Evolutionary conservation across 2,113 vertebrate species (phyloP).

Genomic region (Phrynosoma platyrhinos): DNA sequence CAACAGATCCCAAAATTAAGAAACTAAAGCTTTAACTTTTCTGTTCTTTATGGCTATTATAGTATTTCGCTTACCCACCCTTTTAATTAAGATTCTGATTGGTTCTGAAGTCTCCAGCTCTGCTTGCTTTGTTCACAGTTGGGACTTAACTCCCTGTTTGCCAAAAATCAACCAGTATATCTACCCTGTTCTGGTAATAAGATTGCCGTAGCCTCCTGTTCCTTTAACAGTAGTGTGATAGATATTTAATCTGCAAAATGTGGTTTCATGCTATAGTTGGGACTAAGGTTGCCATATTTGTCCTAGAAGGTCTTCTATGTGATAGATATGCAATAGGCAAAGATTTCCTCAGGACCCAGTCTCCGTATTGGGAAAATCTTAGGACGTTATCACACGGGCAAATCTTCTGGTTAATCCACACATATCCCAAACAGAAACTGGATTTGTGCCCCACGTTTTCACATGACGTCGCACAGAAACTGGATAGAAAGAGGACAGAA

Average conservation of each 20-base stretch:
- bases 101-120: background rate
- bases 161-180: background rate
- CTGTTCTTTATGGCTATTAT: background rate
- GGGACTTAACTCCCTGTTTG: constrained; percentile 15
- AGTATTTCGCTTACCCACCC: background rate
- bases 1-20: constrained; percentile 19
- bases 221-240: background rate
- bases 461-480: too few species aligned
- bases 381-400: too few species aligned
- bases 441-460: too few species aligned
- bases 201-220: background rate
- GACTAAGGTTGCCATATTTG: background rate
- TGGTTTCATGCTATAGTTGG: background rate
- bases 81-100: constrained; percentile 12
- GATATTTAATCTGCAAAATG: background rate
- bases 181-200: background rate
- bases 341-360: background rate
- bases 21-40: background rate
- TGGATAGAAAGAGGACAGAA: too few species aligned
- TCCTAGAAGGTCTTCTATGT: background rate
- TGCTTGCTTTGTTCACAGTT: background rate
- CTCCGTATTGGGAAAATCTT: background rate
- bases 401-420: too few species aligned
- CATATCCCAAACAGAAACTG: too few species aligned
- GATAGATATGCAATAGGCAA: background rate